These are phyloP conservation scores for Harpegnathos saltator DNA, from an alignment of 1,140 invertebrate genomes.

Conservation along the genomic window DNA sequence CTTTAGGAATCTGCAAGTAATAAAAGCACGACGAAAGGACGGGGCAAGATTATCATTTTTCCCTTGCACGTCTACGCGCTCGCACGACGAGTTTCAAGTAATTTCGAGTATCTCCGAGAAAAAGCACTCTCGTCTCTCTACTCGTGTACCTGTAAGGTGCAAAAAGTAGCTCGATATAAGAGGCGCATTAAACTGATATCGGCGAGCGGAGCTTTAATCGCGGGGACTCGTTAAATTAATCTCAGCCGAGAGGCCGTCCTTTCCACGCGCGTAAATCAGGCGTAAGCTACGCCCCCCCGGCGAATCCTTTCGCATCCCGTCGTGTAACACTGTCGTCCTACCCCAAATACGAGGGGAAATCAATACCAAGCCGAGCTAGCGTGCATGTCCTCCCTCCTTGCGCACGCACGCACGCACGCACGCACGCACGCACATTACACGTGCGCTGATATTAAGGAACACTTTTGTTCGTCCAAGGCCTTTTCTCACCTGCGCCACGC, in stretches of 20 bases:
- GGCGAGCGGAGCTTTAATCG: conserved; percentile 22
- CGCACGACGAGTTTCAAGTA: background rate
- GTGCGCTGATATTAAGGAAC: background rate
- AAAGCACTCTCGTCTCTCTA: background rate
- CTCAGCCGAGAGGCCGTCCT: conserved; percentile 21
- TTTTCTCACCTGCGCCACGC: background rate
- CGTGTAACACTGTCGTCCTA: conserved; percentile 77
- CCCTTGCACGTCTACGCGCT: background rate
- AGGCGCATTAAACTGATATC: conserved; percentile 10
- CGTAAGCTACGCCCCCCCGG: conserved; percentile 43
- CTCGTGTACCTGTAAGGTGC: background rate
- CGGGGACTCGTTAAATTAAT: conserved; percentile 41
- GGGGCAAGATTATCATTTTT: background rate
- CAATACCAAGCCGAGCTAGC: conserved; percentile 64
- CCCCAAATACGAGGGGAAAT: conserved; percentile 77
- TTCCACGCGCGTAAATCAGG: conserved; percentile 30
- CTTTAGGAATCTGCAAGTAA: too few species aligned
- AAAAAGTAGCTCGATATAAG: background rate
- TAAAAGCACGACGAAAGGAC: background rate
- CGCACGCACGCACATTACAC: background rate
- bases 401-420: background rate
- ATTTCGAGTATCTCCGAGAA: background rate
- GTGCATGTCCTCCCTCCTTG: conserved; percentile 23
- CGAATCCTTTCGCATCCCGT: conserved; percentile 57
- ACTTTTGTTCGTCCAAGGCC: conserved; percentile 20